Evolutionary conservation across 2,888 invertebrate genomes (phyloP).

Genomic region (Leptopilina syphax): DNA sequence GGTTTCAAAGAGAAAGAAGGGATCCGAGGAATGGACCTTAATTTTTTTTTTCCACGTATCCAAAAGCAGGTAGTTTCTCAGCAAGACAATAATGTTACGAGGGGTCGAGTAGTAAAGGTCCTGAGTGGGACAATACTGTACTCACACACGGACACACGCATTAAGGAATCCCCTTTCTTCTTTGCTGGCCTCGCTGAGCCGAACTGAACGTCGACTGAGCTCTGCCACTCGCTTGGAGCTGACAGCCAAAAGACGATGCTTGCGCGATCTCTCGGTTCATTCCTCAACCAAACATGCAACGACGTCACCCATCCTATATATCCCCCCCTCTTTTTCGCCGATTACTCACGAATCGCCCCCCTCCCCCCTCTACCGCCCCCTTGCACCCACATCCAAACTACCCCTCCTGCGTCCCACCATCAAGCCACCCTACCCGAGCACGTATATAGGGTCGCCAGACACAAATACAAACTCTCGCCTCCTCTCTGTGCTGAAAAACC

Average conservation of each 20-base stretch:
- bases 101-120: conserved; percentile 35
- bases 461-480: conserved; percentile 56
- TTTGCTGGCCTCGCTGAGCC: conserved; percentile 75
- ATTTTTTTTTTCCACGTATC: conserved; percentile 47
- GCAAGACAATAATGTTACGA: conserved; percentile 49
- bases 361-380: conserved; percentile 72
- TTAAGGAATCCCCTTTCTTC: conserved; percentile 71
- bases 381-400: conserved; percentile 60
- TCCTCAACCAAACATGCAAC: conserved; percentile 62
- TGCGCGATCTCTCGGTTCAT: conserved; percentile 79
- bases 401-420: conserved; percentile 76
- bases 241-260: conserved; percentile 76
- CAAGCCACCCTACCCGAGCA: conserved; percentile 74
- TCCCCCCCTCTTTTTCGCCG: conserved; percentile 54
- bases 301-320: conserved; percentile 55
- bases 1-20: not conserved
- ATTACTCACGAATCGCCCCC: conserved; percentile 50
- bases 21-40: conserved; percentile 11
- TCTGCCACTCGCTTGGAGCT: conserved; percentile 77
- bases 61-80: conserved; percentile 48
- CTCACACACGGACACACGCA: conserved; percentile 64
- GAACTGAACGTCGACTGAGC: conserved; percentile 79
- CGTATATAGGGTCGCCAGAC: conserved; percentile 55
- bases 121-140: conserved; percentile 52
- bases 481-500: conserved; percentile 41